Evolutionary conservation across 2,113 vertebrate species (phyloP), one percentile per base, ranked within the genome.

Genomic region (Oceanites oceanicus): DNA sequence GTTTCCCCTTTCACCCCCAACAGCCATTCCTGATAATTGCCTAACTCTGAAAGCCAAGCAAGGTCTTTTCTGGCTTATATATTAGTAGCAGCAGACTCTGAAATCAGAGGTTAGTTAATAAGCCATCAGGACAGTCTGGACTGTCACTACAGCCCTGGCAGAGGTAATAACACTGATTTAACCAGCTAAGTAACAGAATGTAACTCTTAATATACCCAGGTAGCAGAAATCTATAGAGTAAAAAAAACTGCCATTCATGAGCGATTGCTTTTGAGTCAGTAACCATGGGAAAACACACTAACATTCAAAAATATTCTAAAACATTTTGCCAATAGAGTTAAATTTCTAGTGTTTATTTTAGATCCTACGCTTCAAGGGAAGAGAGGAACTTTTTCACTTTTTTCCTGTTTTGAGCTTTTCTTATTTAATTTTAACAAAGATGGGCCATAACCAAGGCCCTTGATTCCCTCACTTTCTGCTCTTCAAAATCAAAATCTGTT

Each of bases 21-120:
- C 50, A 96, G 58, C 63, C 47, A 74, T 65, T 86, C 59, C 47
- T 86, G 75, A 45, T 78, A 91, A 95, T 80, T 93, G 63, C 38
- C 78, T 50, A 16, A 58, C 49, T 82, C 84, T 34, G 78, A 75
- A 91, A 92, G 52, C 76, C 79, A 93, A 62, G 61, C 44, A 59
- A 80, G 90, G 63, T 50, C 67, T 83, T 45, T 22, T 63, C 92
- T 90, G 75, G 50, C n/a, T 92, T 38, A 20, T 34, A 7, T 59
- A 80, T 80, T 44, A 67, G 74, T 17, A 90, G 78, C 85, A 80
- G 75, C 7, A 94, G 75, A 55, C 55, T 67, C 71, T 86, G 85
- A 92, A 95, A 94, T 58, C 90, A 90, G 78, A 88, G 66, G 71
- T 78, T 89, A 67, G 82, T 71, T 95, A 94, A 81, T 55, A 83